Evolutionary conservation across 2,113 vertebrate species (phyloP).

Genomic region (Hystrix cristata): DNA sequence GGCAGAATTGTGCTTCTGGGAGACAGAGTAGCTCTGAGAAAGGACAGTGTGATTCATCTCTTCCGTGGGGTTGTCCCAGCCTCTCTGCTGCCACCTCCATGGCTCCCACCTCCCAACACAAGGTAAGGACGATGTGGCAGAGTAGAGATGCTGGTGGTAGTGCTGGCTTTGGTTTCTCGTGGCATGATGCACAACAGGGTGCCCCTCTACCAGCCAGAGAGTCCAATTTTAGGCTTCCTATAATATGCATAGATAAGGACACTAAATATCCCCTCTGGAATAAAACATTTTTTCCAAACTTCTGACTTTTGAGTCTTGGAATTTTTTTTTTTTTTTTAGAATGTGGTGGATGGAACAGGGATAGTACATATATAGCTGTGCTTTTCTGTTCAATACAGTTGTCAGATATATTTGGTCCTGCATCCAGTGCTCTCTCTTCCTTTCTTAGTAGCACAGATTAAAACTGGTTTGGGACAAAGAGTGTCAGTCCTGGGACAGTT

Average conservation of each 20-base stretch:
- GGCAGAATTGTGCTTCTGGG: not conserved
- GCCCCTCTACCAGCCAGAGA: not conserved
- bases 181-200: not conserved
- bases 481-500: not conserved
- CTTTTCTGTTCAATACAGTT: not conserved
- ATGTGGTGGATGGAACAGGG: not conserved
- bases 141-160: not conserved
- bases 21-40: not conserved
- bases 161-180: not conserved
- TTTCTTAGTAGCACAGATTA: not conserved
- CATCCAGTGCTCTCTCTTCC: not conserved
- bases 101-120: not conserved
- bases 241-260: not conserved
- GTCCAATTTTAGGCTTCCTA: too few relatives aligned
- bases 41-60: not conserved
- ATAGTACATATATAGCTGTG: rapidly evolving
- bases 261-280: not conserved
- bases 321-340: not conserved
- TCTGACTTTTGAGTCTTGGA: not conserved
- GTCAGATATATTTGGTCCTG: too few relatives aligned
- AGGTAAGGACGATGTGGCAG: not conserved
- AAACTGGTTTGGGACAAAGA: not conserved
- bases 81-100: rapidly evolving
- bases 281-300: not conserved
- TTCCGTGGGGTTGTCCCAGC: not conserved